Percentiles rank a stretch among this genome's conserved stretches.
Conservation (phyloP, 2,888 invertebrate genomes). For the Slavum lentiscoides region DNA sequence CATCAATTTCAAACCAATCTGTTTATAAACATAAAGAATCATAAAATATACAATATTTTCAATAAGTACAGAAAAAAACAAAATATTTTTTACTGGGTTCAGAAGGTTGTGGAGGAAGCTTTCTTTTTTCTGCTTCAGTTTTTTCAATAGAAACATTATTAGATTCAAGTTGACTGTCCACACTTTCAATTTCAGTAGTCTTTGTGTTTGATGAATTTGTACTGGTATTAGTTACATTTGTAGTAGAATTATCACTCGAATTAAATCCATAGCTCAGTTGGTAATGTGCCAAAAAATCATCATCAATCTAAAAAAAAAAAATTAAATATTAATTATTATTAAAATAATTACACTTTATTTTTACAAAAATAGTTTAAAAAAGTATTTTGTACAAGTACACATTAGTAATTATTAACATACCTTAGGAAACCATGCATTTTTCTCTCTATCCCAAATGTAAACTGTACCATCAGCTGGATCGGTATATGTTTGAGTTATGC, state of each 20-base stretch:
- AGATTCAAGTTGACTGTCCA: slow-evolving; percentile 12
- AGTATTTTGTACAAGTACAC: too few species aligned
- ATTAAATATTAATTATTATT: background rate
- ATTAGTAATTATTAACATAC: slow-evolving; percentile 58
- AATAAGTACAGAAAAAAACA: background rate
- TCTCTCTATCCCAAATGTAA: slow-evolving; percentile 88
- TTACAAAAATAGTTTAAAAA: too few species aligned
- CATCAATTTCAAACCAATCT: slow-evolving; percentile 93
- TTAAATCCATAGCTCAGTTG: slow-evolving; percentile 90
- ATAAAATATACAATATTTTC: background rate
- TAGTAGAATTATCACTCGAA: slow-evolving; percentile 65
- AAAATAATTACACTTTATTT: too few species aligned
- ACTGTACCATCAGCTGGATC: slow-evolving; percentile 83
- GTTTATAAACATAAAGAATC: background rate
- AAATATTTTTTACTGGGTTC: slow-evolving; percentile 32
- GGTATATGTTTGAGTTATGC: slow-evolving; percentile 77
- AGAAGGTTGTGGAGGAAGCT: slow-evolving; percentile 23
- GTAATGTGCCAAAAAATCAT: slow-evolving; percentile 93
- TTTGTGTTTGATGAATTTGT: background rate
- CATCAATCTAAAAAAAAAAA: slow-evolving; percentile 71
- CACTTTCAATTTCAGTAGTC: slow-evolving; percentile 30
- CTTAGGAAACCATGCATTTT: slow-evolving; percentile 95
- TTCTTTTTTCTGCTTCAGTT: slow-evolving; percentile 59
- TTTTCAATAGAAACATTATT: slow-evolving; percentile 55
- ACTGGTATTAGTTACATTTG: slow-evolving; percentile 39